Percentiles rank a stretch among this genome's conserved stretches.
phyloP scores from a whole-genome alignment of 2,888 invertebrate genomes.

The Hipparchia semele region DNA sequence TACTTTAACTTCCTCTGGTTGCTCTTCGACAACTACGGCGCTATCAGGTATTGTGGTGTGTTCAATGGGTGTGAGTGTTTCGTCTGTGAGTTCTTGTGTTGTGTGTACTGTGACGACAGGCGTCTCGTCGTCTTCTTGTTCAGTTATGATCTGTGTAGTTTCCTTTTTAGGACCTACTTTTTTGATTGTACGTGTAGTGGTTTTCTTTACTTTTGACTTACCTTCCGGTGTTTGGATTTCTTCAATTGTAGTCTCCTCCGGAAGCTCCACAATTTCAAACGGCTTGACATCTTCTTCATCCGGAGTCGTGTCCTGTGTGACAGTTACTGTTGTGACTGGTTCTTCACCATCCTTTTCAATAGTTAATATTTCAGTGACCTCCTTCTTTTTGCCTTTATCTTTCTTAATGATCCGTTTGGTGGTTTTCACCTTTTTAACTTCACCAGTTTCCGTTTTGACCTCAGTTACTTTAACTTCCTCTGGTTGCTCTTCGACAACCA shows the following conservation, averaged over 20 bases:
- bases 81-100: conserved; percentile 37
- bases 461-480: conserved; percentile 37
- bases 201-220: conserved; percentile 50
- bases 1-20: conserved; percentile 12
- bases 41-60: conserved; percentile 30
- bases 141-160: conserved; percentile 46
- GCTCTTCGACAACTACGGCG: conserved; percentile 4
- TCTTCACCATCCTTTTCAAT: conserved; percentile 34
- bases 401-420: conserved; percentile 12
- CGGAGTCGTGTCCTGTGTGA: conserved; percentile 25
- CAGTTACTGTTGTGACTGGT: conserved; percentile 44
- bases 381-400: conserved; percentile 12
- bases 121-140: conserved; percentile 60
- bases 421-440: conserved; percentile 1
- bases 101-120: conserved; percentile 46
- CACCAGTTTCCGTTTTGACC: conserved; percentile 25
- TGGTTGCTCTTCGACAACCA: conserved; percentile 30
- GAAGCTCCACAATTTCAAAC: conserved; percentile 47
- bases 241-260: conserved; percentile 39
- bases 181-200: conserved; percentile 39
- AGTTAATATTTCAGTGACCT: conserved; percentile 14
- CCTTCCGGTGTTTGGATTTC: conserved; percentile 45
- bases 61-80: conserved; percentile 37
- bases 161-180: conserved; percentile 33
- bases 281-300: conserved; percentile 53